Evolutionary conservation across 2,113 vertebrate genomes (phyloP), one percentile per base, ranked within the genome.

Genomic region (Actenoides hombroni): DNA sequence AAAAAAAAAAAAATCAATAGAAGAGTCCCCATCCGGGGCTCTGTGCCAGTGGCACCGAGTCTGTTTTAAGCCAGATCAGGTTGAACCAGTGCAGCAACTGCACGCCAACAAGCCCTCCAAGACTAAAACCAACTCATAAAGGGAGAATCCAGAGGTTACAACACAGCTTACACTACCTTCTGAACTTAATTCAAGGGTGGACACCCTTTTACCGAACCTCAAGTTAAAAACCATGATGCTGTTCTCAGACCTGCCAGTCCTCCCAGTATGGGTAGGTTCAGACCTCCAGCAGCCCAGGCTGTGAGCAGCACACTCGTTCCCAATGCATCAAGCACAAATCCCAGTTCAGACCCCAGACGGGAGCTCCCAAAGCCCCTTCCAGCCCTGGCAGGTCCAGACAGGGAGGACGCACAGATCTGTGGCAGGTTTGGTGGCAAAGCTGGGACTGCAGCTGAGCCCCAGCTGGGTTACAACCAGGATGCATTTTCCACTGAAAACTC

Each of bases 301-400:
- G 59, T 1, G 9, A 74, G 49, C 60, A 29, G 10, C 35, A 31
- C 2, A 1, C 21, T 49, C 8, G 8, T 54, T 54, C 65, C 13
- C 54, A 29, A 11, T 4, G 1, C 0, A 3, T 4, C 2, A 3
- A 40, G 40, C 20, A 31, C 17, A 8, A 12, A 56, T n/a, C 48
- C 37, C 49, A 79, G 39, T 42, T 26, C 63, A 42, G 39, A 57
- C 19, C 7, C 54, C 37, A 23, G 4, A 1, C 3, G 16, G 39
- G 19, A 87, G 40, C 28, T 49, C 24, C 83, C 65, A 39, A 7
- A 71, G 18, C 25, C 21, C 63, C 51, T 77, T 33, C 46, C 20
- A 75, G 14, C 46, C 54, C 48, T 10, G 35, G 49, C 35, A 33
- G 21, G n/a, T 24, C 69, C 10, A 4, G 68, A 67, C n/a, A 19